Conservation (phyloP, 1,140 invertebrate genomes). For the Parasteatoda tepidariorum region DNA sequence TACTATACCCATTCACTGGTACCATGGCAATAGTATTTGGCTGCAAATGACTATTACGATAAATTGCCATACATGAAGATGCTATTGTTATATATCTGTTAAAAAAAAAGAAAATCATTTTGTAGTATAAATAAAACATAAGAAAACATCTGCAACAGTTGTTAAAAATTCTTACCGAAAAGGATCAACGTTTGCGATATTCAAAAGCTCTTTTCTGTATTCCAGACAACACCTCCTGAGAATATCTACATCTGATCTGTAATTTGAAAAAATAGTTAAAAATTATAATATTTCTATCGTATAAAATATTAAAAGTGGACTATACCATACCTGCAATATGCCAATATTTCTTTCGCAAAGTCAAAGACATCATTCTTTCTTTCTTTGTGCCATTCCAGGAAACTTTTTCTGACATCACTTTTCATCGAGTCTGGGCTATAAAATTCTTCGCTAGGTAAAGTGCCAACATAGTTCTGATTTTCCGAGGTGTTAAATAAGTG, state of each 20-base stretch:
- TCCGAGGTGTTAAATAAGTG: conserved; percentile 13
- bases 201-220: background rate
- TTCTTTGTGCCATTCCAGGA: background rate
- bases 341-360: background rate
- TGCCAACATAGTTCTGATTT: background rate
- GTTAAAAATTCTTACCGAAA: background rate
- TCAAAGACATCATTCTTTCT: background rate
- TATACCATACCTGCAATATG: background rate
- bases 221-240: background rate
- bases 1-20: conserved; percentile 1
- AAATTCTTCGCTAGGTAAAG: background rate
- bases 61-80: conserved; percentile 25
- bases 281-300: background rate
- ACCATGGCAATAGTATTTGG: conserved; percentile 39
- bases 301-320: background rate
- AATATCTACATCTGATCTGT: background rate
- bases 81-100: conserved; percentile 31
- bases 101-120: background rate
- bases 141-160: background rate
- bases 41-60: background rate
- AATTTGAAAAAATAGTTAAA: background rate
- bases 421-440: background rate
- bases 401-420: background rate
- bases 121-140: background rate
- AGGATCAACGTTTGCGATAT: conserved; percentile 11